Evolutionary conservation across 2,888 invertebrate species (phyloP).

Genomic region (Ischnura elegans): DNA sequence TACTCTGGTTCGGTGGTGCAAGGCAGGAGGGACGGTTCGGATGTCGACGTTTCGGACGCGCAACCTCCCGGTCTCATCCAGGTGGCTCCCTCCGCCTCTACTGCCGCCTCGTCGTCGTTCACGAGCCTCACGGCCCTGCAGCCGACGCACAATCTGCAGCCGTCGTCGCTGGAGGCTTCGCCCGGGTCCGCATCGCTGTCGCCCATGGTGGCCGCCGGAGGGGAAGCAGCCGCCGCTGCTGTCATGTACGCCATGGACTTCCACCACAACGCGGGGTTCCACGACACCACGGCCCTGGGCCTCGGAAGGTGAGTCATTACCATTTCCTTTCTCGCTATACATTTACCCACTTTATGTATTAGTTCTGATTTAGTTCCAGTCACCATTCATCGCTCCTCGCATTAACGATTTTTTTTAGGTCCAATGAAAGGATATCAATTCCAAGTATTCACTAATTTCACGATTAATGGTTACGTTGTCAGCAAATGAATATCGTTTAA

Average conservation of each 20-base stretch:
- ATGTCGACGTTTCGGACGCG: not conserved
- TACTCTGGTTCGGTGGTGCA: conserved; percentile 19
- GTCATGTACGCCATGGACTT: conserved; percentile 48
- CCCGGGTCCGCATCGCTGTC: conserved; percentile 1
- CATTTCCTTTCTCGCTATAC: not conserved
- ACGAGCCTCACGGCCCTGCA: conserved; percentile 52
- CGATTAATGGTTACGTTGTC: too few species aligned
- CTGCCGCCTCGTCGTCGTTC: not conserved
- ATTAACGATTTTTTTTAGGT: too few species aligned
- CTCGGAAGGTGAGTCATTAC: conserved; percentile 32
- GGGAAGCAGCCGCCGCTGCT: conserved; percentile 41
- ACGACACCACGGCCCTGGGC: not conserved
- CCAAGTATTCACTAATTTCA: too few species aligned
- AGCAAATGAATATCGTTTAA: too few species aligned
- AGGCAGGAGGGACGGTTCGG: not conserved
- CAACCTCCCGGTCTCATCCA: not conserved
- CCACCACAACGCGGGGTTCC: not conserved
- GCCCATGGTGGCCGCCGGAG: conserved; percentile 18
- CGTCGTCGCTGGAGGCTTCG: not conserved
- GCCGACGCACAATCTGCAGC: not conserved
- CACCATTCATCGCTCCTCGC: too few species aligned
- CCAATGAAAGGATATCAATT: too few species aligned
- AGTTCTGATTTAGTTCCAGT: too few species aligned
- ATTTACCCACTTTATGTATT: too few species aligned
- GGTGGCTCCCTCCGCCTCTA: not conserved